Conservation (phyloP, 1,140 invertebrate genomes). For the Caenorhabditis tropicalis region DNA sequence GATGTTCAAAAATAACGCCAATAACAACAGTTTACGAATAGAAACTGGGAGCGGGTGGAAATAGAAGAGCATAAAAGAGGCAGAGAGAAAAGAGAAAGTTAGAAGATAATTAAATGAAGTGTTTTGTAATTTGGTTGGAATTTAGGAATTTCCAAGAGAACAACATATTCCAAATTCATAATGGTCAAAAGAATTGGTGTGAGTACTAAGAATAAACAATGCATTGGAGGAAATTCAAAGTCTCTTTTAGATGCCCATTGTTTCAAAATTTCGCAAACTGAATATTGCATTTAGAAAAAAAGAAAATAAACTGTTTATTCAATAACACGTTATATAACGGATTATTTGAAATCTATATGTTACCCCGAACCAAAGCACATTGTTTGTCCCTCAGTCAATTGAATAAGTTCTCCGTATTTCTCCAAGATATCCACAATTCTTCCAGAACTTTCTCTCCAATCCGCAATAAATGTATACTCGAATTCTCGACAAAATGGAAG, state of each 20-base stretch:
- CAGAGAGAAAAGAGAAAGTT: neutral
- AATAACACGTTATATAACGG: no score
- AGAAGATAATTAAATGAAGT: neutral
- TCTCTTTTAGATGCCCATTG: no score
- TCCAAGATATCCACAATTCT: slow-evolving; percentile 8
- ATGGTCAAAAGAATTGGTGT: no score
- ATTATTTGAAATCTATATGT: neutral
- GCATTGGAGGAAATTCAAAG: no score
- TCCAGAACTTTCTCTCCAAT: slow-evolving; percentile 36
- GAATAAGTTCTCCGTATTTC: neutral
- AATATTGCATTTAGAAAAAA: no score
- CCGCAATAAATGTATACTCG: neutral
- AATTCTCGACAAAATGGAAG: slow-evolving; percentile 8
- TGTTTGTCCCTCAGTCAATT: neutral
- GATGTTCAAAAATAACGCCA: neutral
- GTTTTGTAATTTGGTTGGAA: neutral
- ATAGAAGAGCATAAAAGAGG: no score
- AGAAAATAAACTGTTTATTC: no score
- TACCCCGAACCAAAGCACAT: neutral
- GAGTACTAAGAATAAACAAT: no score
- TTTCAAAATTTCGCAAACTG: no score
- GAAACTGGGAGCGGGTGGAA: no score
- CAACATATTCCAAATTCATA: no score
- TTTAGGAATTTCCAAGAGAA: no score
- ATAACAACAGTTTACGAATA: slow-evolving; percentile 28